phyloP scores from a whole-genome alignment of 2,888 invertebrate species.

The Apamea anceps region DNA sequence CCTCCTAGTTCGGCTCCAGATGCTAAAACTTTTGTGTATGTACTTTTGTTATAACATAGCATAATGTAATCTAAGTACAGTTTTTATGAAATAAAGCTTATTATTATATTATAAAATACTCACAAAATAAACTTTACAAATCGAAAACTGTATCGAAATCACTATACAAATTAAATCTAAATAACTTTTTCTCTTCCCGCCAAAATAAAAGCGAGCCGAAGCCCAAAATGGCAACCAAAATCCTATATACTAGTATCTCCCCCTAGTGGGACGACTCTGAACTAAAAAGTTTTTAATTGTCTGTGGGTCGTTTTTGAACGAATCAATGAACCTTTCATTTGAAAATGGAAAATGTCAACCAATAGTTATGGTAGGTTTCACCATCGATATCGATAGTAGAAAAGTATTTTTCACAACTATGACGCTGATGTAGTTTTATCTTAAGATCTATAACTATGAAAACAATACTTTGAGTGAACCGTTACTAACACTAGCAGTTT shows the following conservation, averaged over 20 bases:
- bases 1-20: no score
- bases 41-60: no score
- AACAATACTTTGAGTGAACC: background rate
- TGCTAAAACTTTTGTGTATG: no score
- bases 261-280: background rate
- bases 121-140: background rate
- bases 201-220: background rate
- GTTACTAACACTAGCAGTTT: no score
- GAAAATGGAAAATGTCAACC: conserved; percentile 20
- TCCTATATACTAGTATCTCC: background rate
- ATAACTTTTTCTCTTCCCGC: background rate
- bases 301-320: conserved; percentile 41
- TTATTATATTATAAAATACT: background rate
- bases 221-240: background rate
- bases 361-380: background rate
- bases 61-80: no score
- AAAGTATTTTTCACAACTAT: background rate
- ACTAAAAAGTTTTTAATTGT: background rate
- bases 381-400: conserved; percentile 13
- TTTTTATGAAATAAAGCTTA: no score
- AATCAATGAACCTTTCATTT: background rate
- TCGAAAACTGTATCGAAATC: background rate
- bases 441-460: background rate
- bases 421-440: background rate
- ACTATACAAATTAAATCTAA: background rate